phyloP scores from a whole-genome alignment of 2,797 vertebrate genomes.

The Glossophaga mutica region DNA sequence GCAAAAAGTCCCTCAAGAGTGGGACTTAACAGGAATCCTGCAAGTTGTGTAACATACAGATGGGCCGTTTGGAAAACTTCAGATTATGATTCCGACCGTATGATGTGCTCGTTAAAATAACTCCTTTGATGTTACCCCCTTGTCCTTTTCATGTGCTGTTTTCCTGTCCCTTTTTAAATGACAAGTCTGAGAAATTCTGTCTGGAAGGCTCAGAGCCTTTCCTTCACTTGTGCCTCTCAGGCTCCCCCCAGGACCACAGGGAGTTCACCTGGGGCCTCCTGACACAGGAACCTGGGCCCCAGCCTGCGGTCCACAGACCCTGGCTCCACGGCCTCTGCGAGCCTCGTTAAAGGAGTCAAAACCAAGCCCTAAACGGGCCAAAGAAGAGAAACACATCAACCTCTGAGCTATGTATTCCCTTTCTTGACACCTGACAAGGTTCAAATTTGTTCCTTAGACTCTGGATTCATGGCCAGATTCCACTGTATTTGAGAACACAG shows the following conservation, averaged over 20 bases:
- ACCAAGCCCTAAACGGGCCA: background rate
- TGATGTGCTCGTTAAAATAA: constrained; percentile 58
- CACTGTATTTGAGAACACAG: background rate
- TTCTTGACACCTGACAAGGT: background rate
- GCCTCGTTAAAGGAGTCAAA: background rate
- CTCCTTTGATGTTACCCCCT: constrained; percentile 57
- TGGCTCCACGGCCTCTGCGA: background rate
- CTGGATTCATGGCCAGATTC: background rate
- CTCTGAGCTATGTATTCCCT: background rate
- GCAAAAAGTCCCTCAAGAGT: background rate
- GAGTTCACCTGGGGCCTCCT: background rate
- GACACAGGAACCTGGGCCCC: background rate
- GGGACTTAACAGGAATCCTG: constrained; percentile 20
- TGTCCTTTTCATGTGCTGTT: constrained; percentile 44
- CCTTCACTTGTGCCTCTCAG: background rate
- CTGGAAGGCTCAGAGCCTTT: background rate
- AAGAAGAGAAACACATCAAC: background rate
- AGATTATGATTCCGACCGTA: background rate
- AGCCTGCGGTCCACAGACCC: background rate
- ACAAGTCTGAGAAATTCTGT: constrained; percentile 41
- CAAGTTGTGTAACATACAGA: constrained; percentile 45
- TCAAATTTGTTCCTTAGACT: constrained; percentile 10
- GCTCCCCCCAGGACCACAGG: background rate
- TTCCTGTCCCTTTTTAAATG: constrained; percentile 46
- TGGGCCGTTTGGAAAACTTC: constrained; percentile 44